Conservation (phyloP, 2,797 vertebrate genomes). For the Bradypus variegatus region DNA sequence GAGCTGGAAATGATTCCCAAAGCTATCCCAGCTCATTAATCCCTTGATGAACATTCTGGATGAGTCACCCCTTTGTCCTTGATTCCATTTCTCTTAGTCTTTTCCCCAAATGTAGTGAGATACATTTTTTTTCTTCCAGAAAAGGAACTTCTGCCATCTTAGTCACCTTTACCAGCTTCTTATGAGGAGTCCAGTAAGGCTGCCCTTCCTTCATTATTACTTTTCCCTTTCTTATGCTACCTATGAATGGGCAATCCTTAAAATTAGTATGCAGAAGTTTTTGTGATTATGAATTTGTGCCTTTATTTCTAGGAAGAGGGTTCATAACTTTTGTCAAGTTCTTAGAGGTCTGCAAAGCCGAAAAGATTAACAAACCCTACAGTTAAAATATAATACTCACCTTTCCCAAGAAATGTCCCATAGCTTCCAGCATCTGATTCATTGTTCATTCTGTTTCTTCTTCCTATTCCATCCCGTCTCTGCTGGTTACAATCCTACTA, state of each 20-base stretch:
- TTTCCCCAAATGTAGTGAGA: background rate
- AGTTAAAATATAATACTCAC: background rate
- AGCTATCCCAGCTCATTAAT: background rate
- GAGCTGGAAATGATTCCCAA: background rate
- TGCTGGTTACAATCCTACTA: background rate
- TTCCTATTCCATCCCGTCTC: background rate
- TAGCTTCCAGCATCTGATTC: background rate
- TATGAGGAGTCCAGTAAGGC: background rate
- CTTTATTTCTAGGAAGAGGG: constrained; percentile 23
- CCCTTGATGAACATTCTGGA: background rate
- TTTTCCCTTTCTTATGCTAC: background rate
- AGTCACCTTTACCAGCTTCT: background rate
- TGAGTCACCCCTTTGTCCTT: background rate
- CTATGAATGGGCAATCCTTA: background rate
- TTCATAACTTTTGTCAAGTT: background rate
- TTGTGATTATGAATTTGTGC: background rate
- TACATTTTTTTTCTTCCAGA: background rate
- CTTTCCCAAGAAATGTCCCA: background rate
- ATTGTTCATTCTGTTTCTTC: background rate
- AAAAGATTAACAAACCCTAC: background rate
- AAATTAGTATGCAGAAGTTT: background rate
- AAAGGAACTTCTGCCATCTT: background rate
- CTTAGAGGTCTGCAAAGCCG: background rate
- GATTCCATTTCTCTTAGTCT: background rate
- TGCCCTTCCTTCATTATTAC: background rate